Conservation (phyloP, 2,888 invertebrate species). For the Theretra japonica region DNA sequence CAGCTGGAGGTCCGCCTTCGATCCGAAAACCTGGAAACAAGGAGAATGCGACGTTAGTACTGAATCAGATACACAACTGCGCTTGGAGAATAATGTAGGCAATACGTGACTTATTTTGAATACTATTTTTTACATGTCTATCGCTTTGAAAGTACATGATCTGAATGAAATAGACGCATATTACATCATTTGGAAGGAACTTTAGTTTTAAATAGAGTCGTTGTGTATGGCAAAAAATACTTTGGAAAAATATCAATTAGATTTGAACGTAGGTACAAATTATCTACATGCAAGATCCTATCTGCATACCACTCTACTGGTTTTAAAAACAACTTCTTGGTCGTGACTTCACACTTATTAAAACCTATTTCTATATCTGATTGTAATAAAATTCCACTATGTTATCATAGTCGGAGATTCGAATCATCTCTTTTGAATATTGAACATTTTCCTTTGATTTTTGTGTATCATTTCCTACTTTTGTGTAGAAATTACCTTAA, state of each 20-base stretch:
- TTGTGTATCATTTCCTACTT: not conserved
- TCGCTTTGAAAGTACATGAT: conserved; percentile 45
- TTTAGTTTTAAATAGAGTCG: conserved; percentile 15
- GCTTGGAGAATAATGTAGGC: conserved; percentile 38
- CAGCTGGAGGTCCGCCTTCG: conserved; percentile 98
- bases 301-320: conserved; percentile 11
- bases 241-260: conserved; percentile 21
- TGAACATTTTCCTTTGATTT: not conserved
- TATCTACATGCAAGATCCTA: conserved; percentile 7
- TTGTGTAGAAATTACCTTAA: not conserved
- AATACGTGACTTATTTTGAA: conserved; percentile 46
- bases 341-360: conserved; percentile 24
- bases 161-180: conserved; percentile 38
- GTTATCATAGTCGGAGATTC: not conserved
- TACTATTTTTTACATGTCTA: conserved; percentile 42
- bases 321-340: conserved; percentile 18
- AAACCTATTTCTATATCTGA: conserved; percentile 17
- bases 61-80: conserved; percentile 30
- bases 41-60: conserved; percentile 45
- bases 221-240: conserved; percentile 11
- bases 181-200: conserved; percentile 30
- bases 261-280: conserved; percentile 16
- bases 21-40: conserved; percentile 96
- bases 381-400: conserved; percentile 39
- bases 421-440: not conserved